phyloP scores from a whole-genome alignment of 1,140 invertebrate genomes.

The Heliconius hermathena region DNA sequence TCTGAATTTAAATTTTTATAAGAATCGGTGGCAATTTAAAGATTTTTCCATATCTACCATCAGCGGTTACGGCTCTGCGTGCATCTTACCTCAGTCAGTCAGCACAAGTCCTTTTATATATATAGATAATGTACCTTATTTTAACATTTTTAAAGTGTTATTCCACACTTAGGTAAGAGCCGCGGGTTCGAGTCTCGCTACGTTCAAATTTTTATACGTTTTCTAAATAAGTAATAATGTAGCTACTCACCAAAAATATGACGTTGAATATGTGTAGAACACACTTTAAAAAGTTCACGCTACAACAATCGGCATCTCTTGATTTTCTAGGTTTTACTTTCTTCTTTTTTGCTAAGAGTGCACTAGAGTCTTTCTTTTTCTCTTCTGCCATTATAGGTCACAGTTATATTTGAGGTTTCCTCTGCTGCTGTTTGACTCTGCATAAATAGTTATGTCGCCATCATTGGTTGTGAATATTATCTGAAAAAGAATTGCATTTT shows the following conservation, averaged over 20 bases:
- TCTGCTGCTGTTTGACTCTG: background rate
- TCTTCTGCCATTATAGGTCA: conserved; percentile 65
- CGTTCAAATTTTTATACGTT: too few relatives aligned
- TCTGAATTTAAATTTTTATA: too few relatives aligned
- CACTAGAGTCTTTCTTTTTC: conserved; percentile 70
- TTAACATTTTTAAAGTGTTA: too few relatives aligned
- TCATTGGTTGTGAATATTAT: background rate
- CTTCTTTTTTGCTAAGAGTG: conserved; percentile 70
- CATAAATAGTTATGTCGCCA: background rate
- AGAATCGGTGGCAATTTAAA: too few relatives aligned
- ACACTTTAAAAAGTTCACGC: conserved; percentile 89
- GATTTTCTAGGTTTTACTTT: conserved; percentile 80
- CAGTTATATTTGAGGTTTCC: background rate
- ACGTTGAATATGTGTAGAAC: conserved; percentile 91
- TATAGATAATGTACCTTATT: background rate
- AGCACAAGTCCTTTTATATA: too few relatives aligned
- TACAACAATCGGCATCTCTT: conserved; percentile 88
- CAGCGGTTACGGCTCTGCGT: too few relatives aligned
- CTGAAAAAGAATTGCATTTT: conserved; percentile 24
- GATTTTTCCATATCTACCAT: too few relatives aligned
- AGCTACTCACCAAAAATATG: conserved; percentile 87
- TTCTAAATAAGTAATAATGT: background rate
- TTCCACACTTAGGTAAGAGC: too few relatives aligned
- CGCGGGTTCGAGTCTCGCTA: too few relatives aligned
- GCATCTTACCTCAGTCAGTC: too few relatives aligned